phyloP scores from a whole-genome alignment of 1,140 invertebrate species.

The Plodia interpunctella region DNA sequence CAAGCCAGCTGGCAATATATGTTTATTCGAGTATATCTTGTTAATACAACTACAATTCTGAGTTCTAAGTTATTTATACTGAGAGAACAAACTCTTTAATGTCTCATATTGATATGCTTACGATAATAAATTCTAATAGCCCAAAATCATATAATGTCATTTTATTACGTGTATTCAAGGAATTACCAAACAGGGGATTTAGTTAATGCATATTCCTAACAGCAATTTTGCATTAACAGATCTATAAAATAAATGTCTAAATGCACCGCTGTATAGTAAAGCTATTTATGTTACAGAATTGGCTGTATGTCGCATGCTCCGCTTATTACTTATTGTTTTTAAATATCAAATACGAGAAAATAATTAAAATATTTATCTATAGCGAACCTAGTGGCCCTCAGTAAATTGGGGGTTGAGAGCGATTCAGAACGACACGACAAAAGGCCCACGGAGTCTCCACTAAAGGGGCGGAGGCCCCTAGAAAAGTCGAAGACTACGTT shows the following conservation, averaged over 20 bases:
- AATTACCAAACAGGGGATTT: too few relatives aligned
- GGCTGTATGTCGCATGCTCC: conserved; percentile 64
- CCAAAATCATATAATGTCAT: not conserved
- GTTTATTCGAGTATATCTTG: too few relatives aligned
- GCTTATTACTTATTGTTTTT: conserved; percentile 47
- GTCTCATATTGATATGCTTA: too few relatives aligned
- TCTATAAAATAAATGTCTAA: not conserved
- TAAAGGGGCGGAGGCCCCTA: conserved; percentile 61
- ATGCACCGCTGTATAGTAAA: conserved; percentile 43
- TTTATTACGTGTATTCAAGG: too few relatives aligned
- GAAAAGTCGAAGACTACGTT: conserved; percentile 73
- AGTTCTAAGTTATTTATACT: too few relatives aligned
- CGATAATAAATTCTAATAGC: too few relatives aligned
- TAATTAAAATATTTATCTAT: conserved; percentile 57
- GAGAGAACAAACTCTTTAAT: too few relatives aligned
- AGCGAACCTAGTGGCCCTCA: conserved; percentile 73
- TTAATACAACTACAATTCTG: too few relatives aligned
- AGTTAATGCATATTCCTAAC: too few relatives aligned
- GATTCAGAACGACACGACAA: conserved; percentile 63
- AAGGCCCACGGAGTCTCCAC: conserved; percentile 65
- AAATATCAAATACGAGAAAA: conserved; percentile 29
- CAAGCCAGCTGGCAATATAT: too few relatives aligned
- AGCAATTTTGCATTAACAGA: conserved; percentile 10
- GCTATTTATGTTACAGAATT: conserved; percentile 40
- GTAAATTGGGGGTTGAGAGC: conserved; percentile 71